Conservation (phyloP, 35 echinoderm and acorn worm genomes). For the Apostichopus parvimensis region DNA sequence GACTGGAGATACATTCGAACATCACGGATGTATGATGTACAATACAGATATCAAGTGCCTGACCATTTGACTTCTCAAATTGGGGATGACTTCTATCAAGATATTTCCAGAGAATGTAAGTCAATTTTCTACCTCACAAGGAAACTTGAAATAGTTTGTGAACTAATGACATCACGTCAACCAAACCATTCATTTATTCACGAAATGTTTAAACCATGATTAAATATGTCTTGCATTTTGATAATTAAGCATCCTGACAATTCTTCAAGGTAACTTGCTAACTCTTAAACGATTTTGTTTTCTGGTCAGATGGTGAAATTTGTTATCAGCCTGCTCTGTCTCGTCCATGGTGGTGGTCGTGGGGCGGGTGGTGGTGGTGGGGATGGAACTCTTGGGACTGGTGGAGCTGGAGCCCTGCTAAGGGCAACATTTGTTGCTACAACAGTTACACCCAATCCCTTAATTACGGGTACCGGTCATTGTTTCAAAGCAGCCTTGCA, state of each 20-base stretch:
- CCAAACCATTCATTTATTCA: too few relatives aligned
- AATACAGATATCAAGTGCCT: background rate
- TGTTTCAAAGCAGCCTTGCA: constrained; percentile 50
- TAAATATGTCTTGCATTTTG: too few relatives aligned
- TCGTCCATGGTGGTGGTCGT: constrained; percentile 40
- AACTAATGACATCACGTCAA: too few relatives aligned
- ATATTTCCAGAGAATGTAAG: background rate
- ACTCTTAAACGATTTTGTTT: too few relatives aligned
- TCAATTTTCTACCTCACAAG: background rate
- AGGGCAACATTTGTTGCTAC: constrained; percentile 55
- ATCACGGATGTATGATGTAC: background rate
- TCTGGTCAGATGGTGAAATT: constrained; percentile 5
- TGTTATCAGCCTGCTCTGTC: constrained; percentile 29
- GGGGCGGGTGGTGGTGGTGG: background rate
- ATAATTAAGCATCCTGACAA: too few relatives aligned
- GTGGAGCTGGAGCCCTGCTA: constrained; percentile 29
- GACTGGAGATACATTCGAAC: constrained; percentile 33
- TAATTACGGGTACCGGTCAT: background rate
- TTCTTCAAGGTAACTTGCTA: too few relatives aligned
- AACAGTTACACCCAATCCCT: background rate
- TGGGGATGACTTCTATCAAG: constrained; percentile 7
- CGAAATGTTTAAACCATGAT: too few relatives aligned
- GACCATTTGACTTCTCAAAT: background rate
- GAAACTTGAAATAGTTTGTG: too few relatives aligned
- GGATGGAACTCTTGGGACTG: background rate